Conservation (phyloP, 2,797 vertebrate species). For the Oreochromis grahami region DNA sequence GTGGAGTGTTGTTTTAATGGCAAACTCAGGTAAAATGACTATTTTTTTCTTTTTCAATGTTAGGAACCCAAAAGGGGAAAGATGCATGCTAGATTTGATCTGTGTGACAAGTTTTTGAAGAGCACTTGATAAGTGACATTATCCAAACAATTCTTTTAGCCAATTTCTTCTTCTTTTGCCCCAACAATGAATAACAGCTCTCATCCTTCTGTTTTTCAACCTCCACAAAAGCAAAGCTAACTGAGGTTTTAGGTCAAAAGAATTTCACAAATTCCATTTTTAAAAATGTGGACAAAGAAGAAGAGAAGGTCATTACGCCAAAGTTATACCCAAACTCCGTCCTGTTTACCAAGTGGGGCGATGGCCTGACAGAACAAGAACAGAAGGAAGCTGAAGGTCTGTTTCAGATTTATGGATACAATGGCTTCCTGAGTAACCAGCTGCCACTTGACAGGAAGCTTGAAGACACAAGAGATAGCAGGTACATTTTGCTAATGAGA, state of each 20-base stretch:
- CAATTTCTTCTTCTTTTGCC: not conserved
- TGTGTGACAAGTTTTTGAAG: not conserved
- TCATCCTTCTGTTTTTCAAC: not conserved
- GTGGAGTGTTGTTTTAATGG: not conserved
- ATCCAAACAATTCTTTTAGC: not conserved
- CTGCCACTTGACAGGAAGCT: conserved; percentile 80
- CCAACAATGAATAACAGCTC: not conserved
- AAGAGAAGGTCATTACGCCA: not conserved
- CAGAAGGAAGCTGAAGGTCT: conserved; percentile 79
- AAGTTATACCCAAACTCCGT: conserved; percentile 35
- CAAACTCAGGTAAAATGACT: rapidly evolving
- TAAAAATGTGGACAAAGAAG: not conserved
- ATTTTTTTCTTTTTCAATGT: not conserved
- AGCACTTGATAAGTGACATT: not conserved
- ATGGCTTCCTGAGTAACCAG: conserved; percentile 86
- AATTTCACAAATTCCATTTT: not conserved
- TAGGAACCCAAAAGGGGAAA: not conserved
- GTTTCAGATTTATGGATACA: conserved; percentile 89
- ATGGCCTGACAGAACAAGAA: conserved; percentile 80
- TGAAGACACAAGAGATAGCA: conserved; percentile 69
- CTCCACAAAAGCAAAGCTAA: conserved; percentile 23
- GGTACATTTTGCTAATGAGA: not conserved
- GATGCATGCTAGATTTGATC: not conserved
- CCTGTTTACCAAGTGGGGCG: conserved; percentile 84
- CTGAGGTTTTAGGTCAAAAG: not conserved